Base-by-base conservation (phyloP, 2,797 vertebrate species). In the Sebastes diaconus region DNA sequence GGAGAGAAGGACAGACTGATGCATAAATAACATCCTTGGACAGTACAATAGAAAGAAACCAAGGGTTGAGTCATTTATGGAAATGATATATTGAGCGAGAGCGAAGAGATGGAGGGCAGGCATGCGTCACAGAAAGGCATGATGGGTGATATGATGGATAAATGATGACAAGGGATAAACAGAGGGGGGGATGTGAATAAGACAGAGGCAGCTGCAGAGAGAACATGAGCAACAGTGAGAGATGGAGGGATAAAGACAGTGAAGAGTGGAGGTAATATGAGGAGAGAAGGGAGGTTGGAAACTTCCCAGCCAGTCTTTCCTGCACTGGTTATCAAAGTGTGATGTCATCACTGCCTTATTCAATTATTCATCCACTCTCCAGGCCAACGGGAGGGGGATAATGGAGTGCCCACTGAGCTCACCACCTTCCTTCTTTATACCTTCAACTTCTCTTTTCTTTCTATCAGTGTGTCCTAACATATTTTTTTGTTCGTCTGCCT, bases 351-450 rank as follows among this genome's bases (percentile, higher is more conserved):
- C 75, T 88, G 91, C 88, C 88, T 89, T 90, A 92, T 93, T 96
- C 60, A 95, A 96, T 95, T 94, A 95, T 95, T 96, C 84, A 96
- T 95, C 76, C 52, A 67, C 84, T 89, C 86, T 81, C 89, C 80
- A 86, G 90, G 63, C 81, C 67, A 73, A 70, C 57, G 32, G 72
- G 74, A 70, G 71, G 75, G 42, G 69, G 63, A 60, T 82, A 86
- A 86, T 78, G 72, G 85, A 85, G 80, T 57, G 68, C 58, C 75
- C 71, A 73, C 65, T 71, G 65, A 80, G 75, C 69, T 84, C 36
- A 12, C 61, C 52, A 58, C 32, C 27, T 66, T 65, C 32, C 18
- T 16, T 12, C 18, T 68, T 50, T 63, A 6, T 36, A 39, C 36
- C n/a, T 58, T 57, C 66, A 61, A 42, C 25, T 68, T 75, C 20